Evolutionary conservation across 2,113 vertebrate genomes (phyloP), one percentile per base, ranked within the genome.

Genomic region (Oreochromis tanganicae): DNA sequence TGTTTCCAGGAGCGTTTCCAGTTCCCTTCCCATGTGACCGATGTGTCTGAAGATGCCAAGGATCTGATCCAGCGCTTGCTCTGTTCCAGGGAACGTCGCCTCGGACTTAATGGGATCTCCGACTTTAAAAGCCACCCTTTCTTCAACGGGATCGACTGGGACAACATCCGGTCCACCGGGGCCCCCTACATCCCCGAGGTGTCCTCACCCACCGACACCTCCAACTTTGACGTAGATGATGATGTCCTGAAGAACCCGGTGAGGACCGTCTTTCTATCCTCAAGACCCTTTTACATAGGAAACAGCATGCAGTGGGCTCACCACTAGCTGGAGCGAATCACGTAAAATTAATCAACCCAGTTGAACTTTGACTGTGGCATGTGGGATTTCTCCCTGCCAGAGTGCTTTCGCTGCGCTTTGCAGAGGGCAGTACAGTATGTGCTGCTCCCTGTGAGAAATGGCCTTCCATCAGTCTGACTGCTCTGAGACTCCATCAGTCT

Each of bases 131-230:
- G 95, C 17, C 99, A 99, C 61, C 94, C 97, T 0, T 99, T 99
- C 91, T 99, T 99, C 91, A 94, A 96, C 19, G 98, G 97, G 21
- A 97, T 99, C 2, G 96, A 97, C 91, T 99, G 99, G 99, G 98
- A 99, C 48, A 97, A 98, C 88, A 99, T 99, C 88, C 96, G 98
- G 41, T 97, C 96, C 54, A 92, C 97, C 2, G 98, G 98, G 88
- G 99, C 99, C 1, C 99, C 99, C 6, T 99, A 99, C 88, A 98
- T 99, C 90, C 99, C 99, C 0, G 99, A 99, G 1, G 99, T 99
- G 92, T 99, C 98, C 95, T 99, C 98, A 21, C 99, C 99, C 59
- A 99, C 98, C 0, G 99, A 99, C 96, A 99, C 99, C 0, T 99
- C 98, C 27, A 99, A 99, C 96, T 99, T 99, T 1, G 98, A 99